Conservation (phyloP, 2,113 vertebrate species). For the Dasypus novemcinctus region DNA sequence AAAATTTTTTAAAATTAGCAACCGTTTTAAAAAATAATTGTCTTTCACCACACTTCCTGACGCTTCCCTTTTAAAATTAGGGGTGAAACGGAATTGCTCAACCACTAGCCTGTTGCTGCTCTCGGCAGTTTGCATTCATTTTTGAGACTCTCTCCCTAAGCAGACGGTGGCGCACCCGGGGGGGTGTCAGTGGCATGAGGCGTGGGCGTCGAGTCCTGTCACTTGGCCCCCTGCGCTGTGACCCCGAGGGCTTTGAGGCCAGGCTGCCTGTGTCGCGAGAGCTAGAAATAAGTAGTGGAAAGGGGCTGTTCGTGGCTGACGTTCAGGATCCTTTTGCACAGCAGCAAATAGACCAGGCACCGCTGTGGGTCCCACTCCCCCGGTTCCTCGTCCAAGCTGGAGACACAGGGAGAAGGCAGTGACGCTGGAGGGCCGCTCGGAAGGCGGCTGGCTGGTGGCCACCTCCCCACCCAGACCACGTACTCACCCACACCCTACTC, state of each 20-base stretch:
- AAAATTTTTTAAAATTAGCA: background rate
- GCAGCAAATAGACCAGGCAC: background rate
- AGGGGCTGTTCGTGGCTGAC: background rate
- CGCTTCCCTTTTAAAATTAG: background rate
- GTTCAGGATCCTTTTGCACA: background rate
- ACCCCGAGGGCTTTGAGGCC: too few species aligned
- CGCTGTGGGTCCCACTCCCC: too few species aligned
- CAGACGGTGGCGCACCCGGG: background rate
- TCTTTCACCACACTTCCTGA: background rate
- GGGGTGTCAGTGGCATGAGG: background rate
- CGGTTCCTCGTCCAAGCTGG: background rate
- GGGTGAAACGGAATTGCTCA: background rate
- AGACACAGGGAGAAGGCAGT: background rate
- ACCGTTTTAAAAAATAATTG: too few species aligned
- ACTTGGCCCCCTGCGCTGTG: accelerated
- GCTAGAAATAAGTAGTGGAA: background rate
- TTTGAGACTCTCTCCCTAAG: background rate
- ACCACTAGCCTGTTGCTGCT: accelerated
- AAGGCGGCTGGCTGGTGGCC: background rate
- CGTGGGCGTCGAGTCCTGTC: accelerated
- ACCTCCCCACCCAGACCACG: too few species aligned
- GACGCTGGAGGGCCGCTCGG: background rate
- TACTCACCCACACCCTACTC: background rate
- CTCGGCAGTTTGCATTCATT: background rate
- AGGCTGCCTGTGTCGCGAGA: background rate